phyloP scores from a whole-genome alignment of 2,888 invertebrate genomes.

The Rhynchonema sp. region DNA sequence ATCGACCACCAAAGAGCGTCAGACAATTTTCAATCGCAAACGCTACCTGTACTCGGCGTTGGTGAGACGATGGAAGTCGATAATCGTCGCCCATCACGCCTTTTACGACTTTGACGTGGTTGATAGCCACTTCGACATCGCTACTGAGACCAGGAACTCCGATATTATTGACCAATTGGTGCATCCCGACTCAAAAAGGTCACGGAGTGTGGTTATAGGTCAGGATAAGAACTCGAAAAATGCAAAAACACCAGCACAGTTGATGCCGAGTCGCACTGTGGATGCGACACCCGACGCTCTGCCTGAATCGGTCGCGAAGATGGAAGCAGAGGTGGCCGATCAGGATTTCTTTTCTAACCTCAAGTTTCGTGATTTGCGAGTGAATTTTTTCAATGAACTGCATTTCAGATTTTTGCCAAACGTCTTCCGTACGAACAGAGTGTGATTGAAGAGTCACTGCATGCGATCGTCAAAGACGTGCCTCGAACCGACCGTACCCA shows the following conservation, averaged over 20 bases:
- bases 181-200: no score
- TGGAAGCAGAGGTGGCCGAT: background rate
- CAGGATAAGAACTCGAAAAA: no score
- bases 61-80: background rate
- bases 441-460: constrained; percentile 17
- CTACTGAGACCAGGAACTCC: no score
- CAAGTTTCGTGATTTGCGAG: background rate
- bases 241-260: no score
- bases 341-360: no score
- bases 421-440: constrained; percentile 13
- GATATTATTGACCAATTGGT: no score
- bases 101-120: background rate
- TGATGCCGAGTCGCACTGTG: no score
- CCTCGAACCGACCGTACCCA: constrained; percentile 28
- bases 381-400: background rate
- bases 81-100: background rate
- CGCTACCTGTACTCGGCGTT: constrained; percentile 2
- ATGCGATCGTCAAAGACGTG: constrained; percentile 29
- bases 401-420: constrained; percentile 25
- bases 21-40: background rate
- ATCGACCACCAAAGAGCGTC: constrained; percentile 2
- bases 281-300: no score
- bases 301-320: background rate
- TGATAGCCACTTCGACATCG: background rate
- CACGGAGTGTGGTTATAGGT: no score